These are phyloP conservation scores for Lordiphosa collinella DNA, from an alignment of 1,140 invertebrate genomes.

Conservation along the genomic window DNA sequence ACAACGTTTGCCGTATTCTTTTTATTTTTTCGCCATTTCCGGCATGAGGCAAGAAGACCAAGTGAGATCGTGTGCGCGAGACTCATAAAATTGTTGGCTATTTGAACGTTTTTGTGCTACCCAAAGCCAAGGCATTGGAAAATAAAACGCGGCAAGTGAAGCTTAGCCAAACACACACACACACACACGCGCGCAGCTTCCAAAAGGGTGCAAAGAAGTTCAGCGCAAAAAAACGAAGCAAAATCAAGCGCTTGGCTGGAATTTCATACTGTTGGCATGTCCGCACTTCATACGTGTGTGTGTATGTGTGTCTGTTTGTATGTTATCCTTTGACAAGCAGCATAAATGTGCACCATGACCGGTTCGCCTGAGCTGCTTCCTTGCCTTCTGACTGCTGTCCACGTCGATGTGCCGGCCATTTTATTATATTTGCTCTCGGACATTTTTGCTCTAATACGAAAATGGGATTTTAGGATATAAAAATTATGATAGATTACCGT, in stretches of 20 bases:
- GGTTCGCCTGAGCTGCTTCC: constrained; percentile 16
- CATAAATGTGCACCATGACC: constrained; percentile 48
- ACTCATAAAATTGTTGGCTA: constrained; percentile 76
- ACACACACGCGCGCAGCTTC: constrained; percentile 13
- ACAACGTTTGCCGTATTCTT: neutral
- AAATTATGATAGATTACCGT: constrained; percentile 79
- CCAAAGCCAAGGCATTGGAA: constrained; percentile 66
- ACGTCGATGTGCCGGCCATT: constrained; percentile 69
- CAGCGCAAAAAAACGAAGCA: constrained; percentile 51
- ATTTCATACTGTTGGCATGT: constrained; percentile 67
- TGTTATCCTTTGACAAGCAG: constrained; percentile 73
- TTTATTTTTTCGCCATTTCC: constrained; percentile 44
- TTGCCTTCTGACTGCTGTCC: constrained; percentile 17
- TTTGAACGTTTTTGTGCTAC: constrained; percentile 68
- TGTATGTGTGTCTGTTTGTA: constrained; percentile 31
- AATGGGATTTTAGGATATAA: constrained; percentile 79
- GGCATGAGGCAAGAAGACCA: constrained; percentile 27
- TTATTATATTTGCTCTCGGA: constrained; percentile 77
- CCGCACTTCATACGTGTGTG: constrained; percentile 7
- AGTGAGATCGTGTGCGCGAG: constrained; percentile 47
- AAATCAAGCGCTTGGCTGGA: constrained; percentile 69
- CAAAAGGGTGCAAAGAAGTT: constrained; percentile 38
- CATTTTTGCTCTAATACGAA: constrained; percentile 78
- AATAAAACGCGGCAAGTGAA: constrained; percentile 61
- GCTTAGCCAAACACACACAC: constrained; percentile 39